A percentile compares a stretch with the other conserved stretches of the same genome.
These are phyloP conservation scores for Coleophora deauratella DNA, from an alignment of 2,888 invertebrate genomes.

Conservation along the genomic window DNA sequence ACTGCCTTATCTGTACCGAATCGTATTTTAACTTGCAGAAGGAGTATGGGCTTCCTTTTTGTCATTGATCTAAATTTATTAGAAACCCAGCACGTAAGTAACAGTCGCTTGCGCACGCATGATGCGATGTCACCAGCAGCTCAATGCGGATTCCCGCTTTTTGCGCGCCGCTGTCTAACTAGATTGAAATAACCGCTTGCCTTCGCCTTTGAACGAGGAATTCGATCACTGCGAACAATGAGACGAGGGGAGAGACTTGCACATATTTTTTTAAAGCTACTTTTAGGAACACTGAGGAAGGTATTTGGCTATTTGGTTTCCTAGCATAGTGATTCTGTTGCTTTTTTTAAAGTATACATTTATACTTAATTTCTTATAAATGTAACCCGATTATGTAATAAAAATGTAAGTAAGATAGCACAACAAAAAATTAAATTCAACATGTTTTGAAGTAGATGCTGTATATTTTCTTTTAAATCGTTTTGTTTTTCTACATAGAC, in stretches of 20 bases:
- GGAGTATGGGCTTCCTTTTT: constrained; percentile 30
- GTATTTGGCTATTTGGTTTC: too few species aligned
- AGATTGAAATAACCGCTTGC: constrained; percentile 55
- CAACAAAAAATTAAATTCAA: too few species aligned
- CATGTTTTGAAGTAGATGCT: too few species aligned
- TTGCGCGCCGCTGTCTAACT: constrained; percentile 60
- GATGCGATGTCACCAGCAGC: constrained; percentile 37
- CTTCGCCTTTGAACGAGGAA: constrained; percentile 37
- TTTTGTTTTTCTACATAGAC: too few species aligned
- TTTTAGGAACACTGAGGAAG: too few species aligned
- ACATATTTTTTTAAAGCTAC: not conserved
- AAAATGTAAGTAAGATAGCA: too few species aligned
- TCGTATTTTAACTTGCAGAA: constrained; percentile 12
- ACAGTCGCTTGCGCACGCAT: constrained; percentile 32
- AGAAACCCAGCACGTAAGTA: not conserved
- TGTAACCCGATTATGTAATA: too few species aligned
- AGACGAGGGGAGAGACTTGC: constrained; percentile 20
- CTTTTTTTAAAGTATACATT: too few species aligned
- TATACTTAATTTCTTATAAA: too few species aligned
- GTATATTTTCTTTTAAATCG: too few species aligned
- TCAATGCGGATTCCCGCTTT: constrained; percentile 49
- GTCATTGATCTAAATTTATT: constrained; percentile 60
- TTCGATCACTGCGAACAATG: constrained; percentile 44
- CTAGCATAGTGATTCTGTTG: too few species aligned
- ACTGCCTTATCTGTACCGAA: too few species aligned